Base-by-base conservation (phyloP, 2,113 vertebrate species). In the Smithornis capensis region DNA sequence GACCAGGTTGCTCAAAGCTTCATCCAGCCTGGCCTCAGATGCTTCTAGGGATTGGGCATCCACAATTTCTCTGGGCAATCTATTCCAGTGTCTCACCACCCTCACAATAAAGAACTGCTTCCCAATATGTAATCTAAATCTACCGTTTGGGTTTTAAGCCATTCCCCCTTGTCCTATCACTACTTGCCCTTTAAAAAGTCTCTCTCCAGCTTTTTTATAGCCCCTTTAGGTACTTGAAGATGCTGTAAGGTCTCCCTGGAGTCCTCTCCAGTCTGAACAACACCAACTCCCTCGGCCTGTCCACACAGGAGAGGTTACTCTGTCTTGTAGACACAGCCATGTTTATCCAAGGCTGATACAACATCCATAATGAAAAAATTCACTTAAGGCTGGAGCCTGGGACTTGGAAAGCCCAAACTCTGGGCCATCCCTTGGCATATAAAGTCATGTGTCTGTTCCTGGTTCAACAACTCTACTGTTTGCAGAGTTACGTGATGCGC, bases 401-500 rank as follows among this genome's bases (percentile, higher is more conserved):
- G 21, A n/a, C 57, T 70, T 77, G 5, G 25, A 53, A 55, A 24
- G n/a, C 28, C 42, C 28, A 85, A 25, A 38, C 28, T 44, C 56
- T 45, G 56, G 14, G 53, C 74, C 6, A 4, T 67, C 33, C 27
- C 31, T 50, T 81, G 55, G 15, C 55, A 7, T 29, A 63, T 25
- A 25, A 27, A 31, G 12, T 50, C 12, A 3, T 6, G 8, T 25
- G 25, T 55, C 65, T 63, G 15, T 31, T 60, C 14, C 14, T 73
- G 5, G 14, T 60, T 69, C 7, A 78, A 12, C 27, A 16, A 6
- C 35, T 83, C 18, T 16, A 79, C 60, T 70, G 68, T 67, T 88
- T 94, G 37, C 95, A 99, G 99, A 99, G 97, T 77, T 98, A 99
- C 42, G 59, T 76, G 47, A 98, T 99, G 98, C 98, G 99, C 57